These are phyloP conservation scores for Neuroscelio doddi DNA, from an alignment of 2,888 invertebrate species.

Conservation along the genomic window DNA sequence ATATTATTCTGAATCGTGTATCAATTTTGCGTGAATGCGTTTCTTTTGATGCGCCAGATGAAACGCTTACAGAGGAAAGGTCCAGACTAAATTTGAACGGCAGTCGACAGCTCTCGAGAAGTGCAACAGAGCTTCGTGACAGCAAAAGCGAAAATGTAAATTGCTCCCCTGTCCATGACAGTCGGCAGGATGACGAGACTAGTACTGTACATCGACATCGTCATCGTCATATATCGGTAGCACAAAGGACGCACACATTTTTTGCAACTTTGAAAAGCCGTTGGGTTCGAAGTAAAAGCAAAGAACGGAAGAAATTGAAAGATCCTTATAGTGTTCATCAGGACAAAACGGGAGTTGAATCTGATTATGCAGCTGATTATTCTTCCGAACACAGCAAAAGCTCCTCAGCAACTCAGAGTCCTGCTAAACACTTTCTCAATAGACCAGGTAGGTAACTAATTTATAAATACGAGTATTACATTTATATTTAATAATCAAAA, in stretches of 20 bases:
- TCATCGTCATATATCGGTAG: slow-evolving; percentile 80
- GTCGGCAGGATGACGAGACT: slow-evolving; percentile 41
- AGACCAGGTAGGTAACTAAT: slow-evolving; percentile 71
- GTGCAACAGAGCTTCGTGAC: slow-evolving; percentile 81
- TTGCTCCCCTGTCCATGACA: slow-evolving; percentile 33
- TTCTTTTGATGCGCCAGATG: slow-evolving; percentile 30
- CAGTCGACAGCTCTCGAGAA: slow-evolving; percentile 84
- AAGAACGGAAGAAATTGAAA: slow-evolving; percentile 79
- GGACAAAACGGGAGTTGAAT: slow-evolving; percentile 63
- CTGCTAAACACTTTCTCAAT: slow-evolving; percentile 78
- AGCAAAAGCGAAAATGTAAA: slow-evolving; percentile 33
- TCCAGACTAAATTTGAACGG: slow-evolving; percentile 66
- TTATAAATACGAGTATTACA: too few species aligned
- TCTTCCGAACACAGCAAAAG: slow-evolving; percentile 84
- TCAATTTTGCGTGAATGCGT: too few species aligned
- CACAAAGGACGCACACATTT: slow-evolving; percentile 88
- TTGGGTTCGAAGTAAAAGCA: slow-evolving; percentile 83
- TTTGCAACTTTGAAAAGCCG: slow-evolving; percentile 87
- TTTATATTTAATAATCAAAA: too few species aligned
- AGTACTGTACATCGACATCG: slow-evolving; percentile 64
- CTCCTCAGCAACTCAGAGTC: slow-evolving; percentile 83
- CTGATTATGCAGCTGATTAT: slow-evolving; percentile 86
- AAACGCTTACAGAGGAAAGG: slow-evolving; percentile 57
- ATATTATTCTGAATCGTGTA: too few species aligned
- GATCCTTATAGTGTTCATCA: slow-evolving; percentile 73